These are phyloP conservation scores for Ophion ventricosus DNA, from an alignment of 2,888 invertebrate genomes.

Conservation along the genomic window DNA sequence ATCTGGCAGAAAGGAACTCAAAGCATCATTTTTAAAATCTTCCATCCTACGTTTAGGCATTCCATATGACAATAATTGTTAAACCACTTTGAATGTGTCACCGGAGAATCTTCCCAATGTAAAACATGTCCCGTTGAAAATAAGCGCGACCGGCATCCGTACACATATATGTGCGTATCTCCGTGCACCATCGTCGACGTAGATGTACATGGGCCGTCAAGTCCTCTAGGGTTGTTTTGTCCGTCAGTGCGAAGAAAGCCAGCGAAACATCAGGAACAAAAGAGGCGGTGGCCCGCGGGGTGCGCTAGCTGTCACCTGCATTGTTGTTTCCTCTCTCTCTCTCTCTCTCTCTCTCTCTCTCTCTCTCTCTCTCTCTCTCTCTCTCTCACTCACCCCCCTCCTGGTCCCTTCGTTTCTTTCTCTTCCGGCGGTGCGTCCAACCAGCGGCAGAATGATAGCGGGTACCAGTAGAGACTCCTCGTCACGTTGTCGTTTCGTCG, in stretches of 20 bases:
- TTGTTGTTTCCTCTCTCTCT: constrained; percentile 74
- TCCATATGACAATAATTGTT: too few relatives aligned
- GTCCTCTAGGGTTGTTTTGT: constrained; percentile 73
- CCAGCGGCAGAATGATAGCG: constrained; percentile 25
- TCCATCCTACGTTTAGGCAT: too few relatives aligned
- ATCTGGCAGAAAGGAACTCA: too few relatives aligned
- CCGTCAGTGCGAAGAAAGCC: constrained; percentile 75
- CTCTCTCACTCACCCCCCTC: constrained; percentile 64
- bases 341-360: constrained; percentile 64
- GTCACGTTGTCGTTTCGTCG: constrained; percentile 33
- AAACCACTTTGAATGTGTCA: background rate
- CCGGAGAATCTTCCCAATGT: background rate
- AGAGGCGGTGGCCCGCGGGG: constrained; percentile 71
- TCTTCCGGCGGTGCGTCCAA: constrained; percentile 50
- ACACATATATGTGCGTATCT: background rate
- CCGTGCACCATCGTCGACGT: constrained; percentile 13
- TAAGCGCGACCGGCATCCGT: background rate
- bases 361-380: constrained; percentile 61
- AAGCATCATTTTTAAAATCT: too few relatives aligned
- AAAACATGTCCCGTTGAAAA: background rate
- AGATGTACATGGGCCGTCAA: constrained; percentile 30
- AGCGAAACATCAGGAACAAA: constrained; percentile 78
- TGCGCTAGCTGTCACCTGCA: constrained; percentile 80
- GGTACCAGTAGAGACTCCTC: constrained; percentile 34
- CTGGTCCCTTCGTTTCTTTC: constrained; percentile 50